Evolutionary conservation across 1,140 invertebrate genomes (phyloP).

Genomic region (Solenopsis invicta): DNA sequence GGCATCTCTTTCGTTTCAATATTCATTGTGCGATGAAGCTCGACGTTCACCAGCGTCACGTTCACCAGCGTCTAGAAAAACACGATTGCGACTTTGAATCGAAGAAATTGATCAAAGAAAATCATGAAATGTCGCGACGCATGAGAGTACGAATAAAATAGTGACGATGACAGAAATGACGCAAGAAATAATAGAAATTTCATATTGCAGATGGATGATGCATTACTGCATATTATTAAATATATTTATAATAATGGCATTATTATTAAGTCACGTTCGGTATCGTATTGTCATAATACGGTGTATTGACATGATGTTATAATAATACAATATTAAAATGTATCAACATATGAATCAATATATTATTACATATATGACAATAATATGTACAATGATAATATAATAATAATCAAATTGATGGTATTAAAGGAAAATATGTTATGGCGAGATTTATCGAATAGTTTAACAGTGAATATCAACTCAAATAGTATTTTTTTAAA

Average conservation of each 20-base stretch:
- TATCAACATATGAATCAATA: too few species aligned
- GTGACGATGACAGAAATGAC: background rate
- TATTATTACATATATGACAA: too few species aligned
- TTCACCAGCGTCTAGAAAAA: background rate
- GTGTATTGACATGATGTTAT: background rate
- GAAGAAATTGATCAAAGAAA: slow-evolving; percentile 31
- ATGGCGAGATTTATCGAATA: background rate
- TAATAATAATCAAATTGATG: too few species aligned
- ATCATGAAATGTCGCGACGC: background rate
- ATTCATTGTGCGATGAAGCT: slow-evolving; percentile 18
- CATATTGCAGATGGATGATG: background rate
- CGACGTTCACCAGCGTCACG: background rate
- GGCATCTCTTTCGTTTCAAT: slow-evolving; percentile 35
- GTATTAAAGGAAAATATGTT: background rate
- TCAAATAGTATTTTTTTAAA: background rate
- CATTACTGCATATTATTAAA: background rate
- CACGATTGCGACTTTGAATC: background rate
- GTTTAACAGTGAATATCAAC: background rate
- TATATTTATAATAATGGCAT: too few species aligned
- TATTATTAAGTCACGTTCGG: background rate
- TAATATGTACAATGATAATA: too few species aligned
- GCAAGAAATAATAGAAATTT: background rate
- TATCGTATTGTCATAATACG: background rate
- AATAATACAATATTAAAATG: background rate
- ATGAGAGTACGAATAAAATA: background rate